Conservation (phyloP, 1,140 invertebrate species). For the Glossosoma conforme region DNA sequence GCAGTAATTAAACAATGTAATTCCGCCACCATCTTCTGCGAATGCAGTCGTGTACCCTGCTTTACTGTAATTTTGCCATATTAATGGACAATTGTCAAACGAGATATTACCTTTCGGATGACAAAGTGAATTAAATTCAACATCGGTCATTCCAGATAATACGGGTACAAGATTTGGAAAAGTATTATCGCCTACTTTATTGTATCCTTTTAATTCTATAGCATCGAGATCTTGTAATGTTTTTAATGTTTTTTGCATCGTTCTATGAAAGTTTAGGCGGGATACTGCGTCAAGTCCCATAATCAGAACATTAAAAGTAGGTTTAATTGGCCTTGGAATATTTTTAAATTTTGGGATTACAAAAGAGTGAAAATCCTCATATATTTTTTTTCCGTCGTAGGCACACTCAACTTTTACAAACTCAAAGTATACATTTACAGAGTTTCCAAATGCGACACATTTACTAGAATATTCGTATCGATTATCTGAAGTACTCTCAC, state of each 20-base stretch:
- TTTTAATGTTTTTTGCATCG: conserved; percentile 67
- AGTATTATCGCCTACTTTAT: conserved; percentile 79
- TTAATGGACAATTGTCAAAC: conserved; percentile 62
- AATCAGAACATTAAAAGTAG: conserved; percentile 62
- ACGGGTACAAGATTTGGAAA: conserved; percentile 76
- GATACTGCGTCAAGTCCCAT: conserved; percentile 84
- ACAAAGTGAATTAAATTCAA: conserved; percentile 58
- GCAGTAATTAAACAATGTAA: conserved; percentile 77
- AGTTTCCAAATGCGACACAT: conserved; percentile 41
- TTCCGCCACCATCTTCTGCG: conserved; percentile 67
- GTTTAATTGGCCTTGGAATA: conserved; percentile 30
- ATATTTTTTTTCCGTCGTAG: conserved; percentile 47
- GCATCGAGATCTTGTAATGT: conserved; percentile 58
- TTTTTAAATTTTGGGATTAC: conserved; percentile 48
- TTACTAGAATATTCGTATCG: conserved; percentile 43
- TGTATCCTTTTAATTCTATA: conserved; percentile 71
- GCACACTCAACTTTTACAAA: conserved; percentile 60
- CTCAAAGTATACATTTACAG: conserved; percentile 48
- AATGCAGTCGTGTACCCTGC: conserved; percentile 73
- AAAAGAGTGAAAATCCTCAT: conserved; percentile 67
- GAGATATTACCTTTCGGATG: conserved; percentile 50
- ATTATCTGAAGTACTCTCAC: conserved; percentile 39
- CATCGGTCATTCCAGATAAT: conserved; percentile 59
- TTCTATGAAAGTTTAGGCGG: conserved; percentile 75
- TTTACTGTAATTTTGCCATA: conserved; percentile 72